phyloP scores from a whole-genome alignment of 2,888 invertebrate species.

The Hanleya hanleyi region DNA sequence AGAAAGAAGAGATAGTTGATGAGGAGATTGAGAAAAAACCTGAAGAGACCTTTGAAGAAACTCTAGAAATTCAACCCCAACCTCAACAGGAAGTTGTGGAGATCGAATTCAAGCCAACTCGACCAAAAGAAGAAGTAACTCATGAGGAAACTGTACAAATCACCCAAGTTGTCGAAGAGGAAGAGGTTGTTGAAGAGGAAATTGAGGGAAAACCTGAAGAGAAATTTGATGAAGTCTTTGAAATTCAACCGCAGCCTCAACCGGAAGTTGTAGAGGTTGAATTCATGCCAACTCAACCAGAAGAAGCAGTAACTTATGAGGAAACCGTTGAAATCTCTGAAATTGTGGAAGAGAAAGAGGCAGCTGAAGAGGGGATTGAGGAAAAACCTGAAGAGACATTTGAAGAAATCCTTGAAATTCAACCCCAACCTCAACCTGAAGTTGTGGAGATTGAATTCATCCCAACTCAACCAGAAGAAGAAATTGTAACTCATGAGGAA shows the following conservation, averaged over 20 bases:
- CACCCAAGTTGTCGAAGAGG: constrained; percentile 6
- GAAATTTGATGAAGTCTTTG: neutral
- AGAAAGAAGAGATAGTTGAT: constrained; percentile 13
- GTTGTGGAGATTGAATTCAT: too few relatives aligned
- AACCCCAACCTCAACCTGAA: too few relatives aligned
- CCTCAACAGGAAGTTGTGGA: constrained; percentile 19
- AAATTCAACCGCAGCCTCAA: constrained; percentile 2
- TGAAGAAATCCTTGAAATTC: too few relatives aligned
- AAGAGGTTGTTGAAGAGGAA: constrained; percentile 14
- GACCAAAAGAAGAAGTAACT: neutral
- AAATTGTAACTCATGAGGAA: neutral
- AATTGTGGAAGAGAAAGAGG: neutral
- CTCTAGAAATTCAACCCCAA: neutral
- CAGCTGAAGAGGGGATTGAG: too few relatives aligned
- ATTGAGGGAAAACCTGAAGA: constrained; percentile 1
- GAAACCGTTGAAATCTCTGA: neutral
- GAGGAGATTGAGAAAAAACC: constrained; percentile 21
- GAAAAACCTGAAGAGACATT: too few relatives aligned
- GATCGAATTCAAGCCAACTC: neutral
- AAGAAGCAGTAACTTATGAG: neutral
- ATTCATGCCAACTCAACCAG: neutral
- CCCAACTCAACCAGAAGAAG: too few relatives aligned
- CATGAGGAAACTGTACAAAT: neutral
- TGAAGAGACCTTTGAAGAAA: constrained; percentile 14
- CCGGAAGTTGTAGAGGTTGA: neutral